These are phyloP conservation scores for Gryllus longicercus DNA, from an alignment of 2,888 invertebrate genomes.

Conservation along the genomic window DNA sequence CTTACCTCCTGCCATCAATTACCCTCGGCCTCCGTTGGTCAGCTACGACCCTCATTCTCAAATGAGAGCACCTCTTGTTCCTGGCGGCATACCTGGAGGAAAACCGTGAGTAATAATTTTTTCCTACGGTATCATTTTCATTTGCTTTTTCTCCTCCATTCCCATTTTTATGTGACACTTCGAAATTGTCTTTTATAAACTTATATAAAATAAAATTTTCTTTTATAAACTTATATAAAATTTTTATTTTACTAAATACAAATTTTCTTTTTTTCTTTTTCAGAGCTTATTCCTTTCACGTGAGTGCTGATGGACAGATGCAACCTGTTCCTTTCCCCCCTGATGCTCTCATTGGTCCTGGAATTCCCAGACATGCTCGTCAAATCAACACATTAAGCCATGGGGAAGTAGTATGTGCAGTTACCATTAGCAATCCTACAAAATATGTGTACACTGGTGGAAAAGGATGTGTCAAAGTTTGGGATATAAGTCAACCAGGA, in stretches of 20 bases:
- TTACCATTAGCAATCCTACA: conserved; percentile 90
- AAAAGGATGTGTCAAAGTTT: conserved; percentile 95
- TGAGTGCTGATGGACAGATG: conserved; percentile 83
- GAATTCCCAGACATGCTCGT: conserved; percentile 87
- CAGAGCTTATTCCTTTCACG: conserved; percentile 93
- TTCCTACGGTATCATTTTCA: neutral
- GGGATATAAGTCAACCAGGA: conserved; percentile 90
- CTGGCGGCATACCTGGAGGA: conserved; percentile 64
- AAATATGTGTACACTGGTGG: conserved; percentile 94
- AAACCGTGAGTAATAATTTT: conserved; percentile 69
- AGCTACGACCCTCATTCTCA: conserved; percentile 65
- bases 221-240: too few relatives aligned
- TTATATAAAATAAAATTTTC: too few relatives aligned
- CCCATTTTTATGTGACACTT: neutral
- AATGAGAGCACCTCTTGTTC: conserved; percentile 63
- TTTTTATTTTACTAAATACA: neutral
- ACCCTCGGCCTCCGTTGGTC: conserved; percentile 62
- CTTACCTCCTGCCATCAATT: conserved; percentile 61
- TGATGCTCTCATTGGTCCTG: conserved; percentile 88
- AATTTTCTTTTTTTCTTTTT: conserved; percentile 43
- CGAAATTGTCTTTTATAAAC: too few relatives aligned
- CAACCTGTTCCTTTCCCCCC: conserved; percentile 92
- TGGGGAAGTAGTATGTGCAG: conserved; percentile 96
- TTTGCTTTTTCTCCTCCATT: neutral
- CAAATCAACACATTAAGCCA: conserved; percentile 90